Base-by-base conservation (phyloP, 1,140 invertebrate species). In the Aphaenogaster rudis region DNA sequence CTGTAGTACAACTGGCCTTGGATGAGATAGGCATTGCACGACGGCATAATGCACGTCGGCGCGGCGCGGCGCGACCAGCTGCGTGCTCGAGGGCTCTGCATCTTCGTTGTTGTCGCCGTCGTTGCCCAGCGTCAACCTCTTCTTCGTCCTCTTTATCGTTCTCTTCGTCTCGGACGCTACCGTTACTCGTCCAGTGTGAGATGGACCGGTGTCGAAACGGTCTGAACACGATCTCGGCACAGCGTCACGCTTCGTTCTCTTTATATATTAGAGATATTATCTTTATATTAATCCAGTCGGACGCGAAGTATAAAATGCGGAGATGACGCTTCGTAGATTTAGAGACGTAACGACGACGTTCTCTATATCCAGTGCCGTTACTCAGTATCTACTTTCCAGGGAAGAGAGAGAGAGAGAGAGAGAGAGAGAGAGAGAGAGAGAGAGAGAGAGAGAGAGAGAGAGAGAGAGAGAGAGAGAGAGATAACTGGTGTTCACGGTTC, bases 1-100 rank as follows among this genome's bases (percentile, higher is more conserved):
- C 92, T 92, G 93, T 94, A 94, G 94, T 94, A 94, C 87, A 94
- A 93, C 92, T 94, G 94, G 93, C 94, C 94, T 95, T 95, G 93
- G 92, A 92, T 94, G 91, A 87, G 92, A 93, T 92, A 95, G 93
- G 92, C 92, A 92, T 94, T 93, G 91, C 91, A 86, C 94, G 94
- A 94, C 93, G 92, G 91, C 92, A 95, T 94, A 95, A 95, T 94
- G 94, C 91, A 91, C 92, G 88, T 13, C 33, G 84, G 91, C 52
- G 67, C 39, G 61, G 52, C 77, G 72, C 13, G 63, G n/a, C 36
- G 74, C 42, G 69, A 72, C 86, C 88, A 91, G 90, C 89, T 93
- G 93, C 93, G 89, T 91, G 87, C 89, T 85, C 80, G 66, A 89
- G 86, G 80, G 90, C 52, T 48, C 90, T 80, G 86, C 88, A 91